phyloP scores from a whole-genome alignment of 2,888 invertebrate genomes.

The Penaeus monodon region DNA sequence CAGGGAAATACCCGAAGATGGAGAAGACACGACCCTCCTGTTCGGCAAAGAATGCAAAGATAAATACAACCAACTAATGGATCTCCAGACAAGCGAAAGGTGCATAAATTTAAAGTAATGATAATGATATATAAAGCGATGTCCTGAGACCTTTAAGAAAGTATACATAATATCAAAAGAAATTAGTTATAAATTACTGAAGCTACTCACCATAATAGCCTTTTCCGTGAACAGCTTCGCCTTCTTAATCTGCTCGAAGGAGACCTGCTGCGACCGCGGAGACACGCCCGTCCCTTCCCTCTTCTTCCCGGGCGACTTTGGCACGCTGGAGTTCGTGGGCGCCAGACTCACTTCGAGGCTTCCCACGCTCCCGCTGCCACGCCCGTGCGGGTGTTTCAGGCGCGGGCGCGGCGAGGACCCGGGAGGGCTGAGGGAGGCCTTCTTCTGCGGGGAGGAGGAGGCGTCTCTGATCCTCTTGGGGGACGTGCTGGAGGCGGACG shows the following conservation, averaged over 20 bases:
- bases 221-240: conserved; percentile 61
- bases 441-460: conserved; percentile 30
- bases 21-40: conserved; percentile 70
- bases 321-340: conserved; percentile 31
- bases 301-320: conserved; percentile 42
- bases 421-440: conserved; percentile 26
- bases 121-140: neutral
- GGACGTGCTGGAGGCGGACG: no score
- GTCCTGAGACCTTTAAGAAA: no score
- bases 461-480: no score
- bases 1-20: conserved; percentile 78
- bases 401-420: conserved; percentile 33
- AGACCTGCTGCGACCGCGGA: conserved; percentile 33
- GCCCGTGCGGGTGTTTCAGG: conserved; percentile 1
- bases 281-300: conserved; percentile 27
- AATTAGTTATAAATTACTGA: no score
- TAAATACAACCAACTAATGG: neutral
- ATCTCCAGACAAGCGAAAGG: neutral
- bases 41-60: no score
- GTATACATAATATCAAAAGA: no score
- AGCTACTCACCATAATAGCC: conserved; percentile 61
- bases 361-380: conserved; percentile 8
- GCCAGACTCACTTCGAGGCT: conserved; percentile 10
- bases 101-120: neutral
- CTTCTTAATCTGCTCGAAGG: conserved; percentile 61